phyloP scores from a whole-genome alignment of 2,888 invertebrate genomes.

The Nymphalis polychloros region DNA sequence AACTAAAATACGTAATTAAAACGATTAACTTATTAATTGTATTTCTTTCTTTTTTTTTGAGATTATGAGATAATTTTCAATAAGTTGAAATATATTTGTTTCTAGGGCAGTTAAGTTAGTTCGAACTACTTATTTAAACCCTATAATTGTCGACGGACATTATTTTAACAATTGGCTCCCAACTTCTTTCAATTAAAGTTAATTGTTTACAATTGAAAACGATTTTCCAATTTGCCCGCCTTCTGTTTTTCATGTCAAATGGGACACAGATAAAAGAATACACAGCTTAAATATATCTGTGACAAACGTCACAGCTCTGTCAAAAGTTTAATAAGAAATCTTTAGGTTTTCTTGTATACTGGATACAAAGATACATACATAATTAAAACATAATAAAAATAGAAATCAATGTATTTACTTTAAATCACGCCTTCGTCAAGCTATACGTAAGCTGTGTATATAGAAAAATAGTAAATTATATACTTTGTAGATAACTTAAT shows the following conservation, averaged over 20 bases:
- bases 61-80: background rate
- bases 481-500: no score
- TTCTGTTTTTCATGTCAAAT: conserved; percentile 38
- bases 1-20: no score
- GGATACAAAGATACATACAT: no score
- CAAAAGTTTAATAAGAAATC: background rate
- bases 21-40: no score
- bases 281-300: background rate
- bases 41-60: no score
- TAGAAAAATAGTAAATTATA: no score
- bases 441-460: no score
- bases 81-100: background rate
- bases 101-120: conserved; percentile 3
- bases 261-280: conserved; percentile 11
- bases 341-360: no score
- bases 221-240: conserved; percentile 53
- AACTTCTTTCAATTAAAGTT: conserved; percentile 41
- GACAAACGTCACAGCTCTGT: background rate
- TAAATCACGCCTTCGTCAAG: no score
- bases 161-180: conserved; percentile 37
- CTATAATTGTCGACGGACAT: conserved; percentile 24
- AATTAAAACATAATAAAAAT: no score
- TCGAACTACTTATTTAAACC: conserved; percentile 14
- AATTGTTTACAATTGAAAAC: conserved; percentile 56
- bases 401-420: no score